These are phyloP conservation scores for Cephus sareptanus DNA, from an alignment of 2,888 invertebrate species.

Conservation along the genomic window DNA sequence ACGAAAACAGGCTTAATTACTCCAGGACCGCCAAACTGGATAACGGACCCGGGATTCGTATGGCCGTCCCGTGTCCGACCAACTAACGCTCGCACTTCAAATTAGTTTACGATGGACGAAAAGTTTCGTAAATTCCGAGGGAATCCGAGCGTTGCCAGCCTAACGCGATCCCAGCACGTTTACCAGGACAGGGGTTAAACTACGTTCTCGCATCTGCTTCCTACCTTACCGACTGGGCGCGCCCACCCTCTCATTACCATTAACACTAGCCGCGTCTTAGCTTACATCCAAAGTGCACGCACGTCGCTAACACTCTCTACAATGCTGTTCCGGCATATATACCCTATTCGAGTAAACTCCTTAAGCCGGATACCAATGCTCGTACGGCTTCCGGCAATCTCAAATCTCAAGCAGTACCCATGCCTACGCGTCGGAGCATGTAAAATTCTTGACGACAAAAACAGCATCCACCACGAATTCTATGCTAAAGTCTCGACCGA, in stretches of 20 bases:
- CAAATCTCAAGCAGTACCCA: background rate
- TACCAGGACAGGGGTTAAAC: background rate
- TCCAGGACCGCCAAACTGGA: conserved; percentile 49
- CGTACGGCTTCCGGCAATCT: background rate
- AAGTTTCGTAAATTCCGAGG: conserved; percentile 57
- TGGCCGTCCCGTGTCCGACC: conserved; percentile 58
- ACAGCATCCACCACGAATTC: background rate
- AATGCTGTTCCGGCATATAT: background rate
- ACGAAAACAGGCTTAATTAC: conserved; percentile 60
- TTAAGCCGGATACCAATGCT: background rate
- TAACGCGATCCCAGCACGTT: conserved; percentile 1
- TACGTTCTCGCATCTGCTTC: background rate
- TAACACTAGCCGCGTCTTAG: background rate
- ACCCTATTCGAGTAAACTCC: background rate
- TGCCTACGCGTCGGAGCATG: background rate
- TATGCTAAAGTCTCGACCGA: background rate
- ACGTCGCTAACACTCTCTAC: background rate
- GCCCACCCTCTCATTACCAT: background rate
- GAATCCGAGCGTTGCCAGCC: conserved; percentile 16
- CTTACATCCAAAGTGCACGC: background rate
- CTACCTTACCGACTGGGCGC: background rate
- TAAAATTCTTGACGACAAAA: background rate
- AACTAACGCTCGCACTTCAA: conserved; percentile 56
- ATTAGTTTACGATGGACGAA: conserved; percentile 59
- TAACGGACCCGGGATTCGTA: conserved; percentile 50